A percentile compares a stretch with the other conserved stretches of the same genome.
Evolutionary conservation across 2,888 invertebrate genomes (phyloP).

Genomic region (Nomada hirtipes): DNA sequence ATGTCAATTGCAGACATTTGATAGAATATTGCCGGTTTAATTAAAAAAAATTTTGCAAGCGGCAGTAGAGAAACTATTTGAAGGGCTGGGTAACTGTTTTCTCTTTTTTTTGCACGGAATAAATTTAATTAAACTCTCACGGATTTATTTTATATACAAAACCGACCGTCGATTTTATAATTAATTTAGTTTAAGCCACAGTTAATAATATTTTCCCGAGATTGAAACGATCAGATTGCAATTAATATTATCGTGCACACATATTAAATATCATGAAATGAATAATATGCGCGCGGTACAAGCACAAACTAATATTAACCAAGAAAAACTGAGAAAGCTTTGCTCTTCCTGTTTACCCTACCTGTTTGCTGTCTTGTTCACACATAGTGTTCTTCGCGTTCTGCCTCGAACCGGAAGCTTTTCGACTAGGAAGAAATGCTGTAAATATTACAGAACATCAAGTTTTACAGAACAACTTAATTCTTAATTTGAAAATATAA

Average conservation of each 20-base stretch:
- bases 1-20: too few species aligned
- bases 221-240: too few species aligned
- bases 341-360: constrained; percentile 4
- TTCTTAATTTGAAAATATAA: neutral
- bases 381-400: constrained; percentile 31
- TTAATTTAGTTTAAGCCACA: too few species aligned
- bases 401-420: constrained; percentile 22
- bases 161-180: too few species aligned
- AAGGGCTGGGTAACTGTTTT: neutral
- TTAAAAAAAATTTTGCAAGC: too few species aligned
- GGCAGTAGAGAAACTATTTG: neutral
- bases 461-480: neutral
- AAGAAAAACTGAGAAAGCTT: constrained; percentile 24
- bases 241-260: too few species aligned
- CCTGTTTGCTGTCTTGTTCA: constrained; percentile 40
- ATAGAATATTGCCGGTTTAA: too few species aligned
- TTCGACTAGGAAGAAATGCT: constrained; percentile 37
- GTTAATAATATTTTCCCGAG: too few species aligned
- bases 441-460: constrained; percentile 52
- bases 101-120: neutral
- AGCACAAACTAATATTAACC: constrained; percentile 41
- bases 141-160: neutral
- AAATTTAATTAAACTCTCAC: constrained; percentile 8
- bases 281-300: constrained; percentile 1
- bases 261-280: too few species aligned